A percentile compares a stretch with the other conserved stretches of the same genome.
These are phyloP conservation scores for Quadriops clusia DNA, from an alignment of 2,888 invertebrate genomes.

Conservation along the genomic window DNA sequence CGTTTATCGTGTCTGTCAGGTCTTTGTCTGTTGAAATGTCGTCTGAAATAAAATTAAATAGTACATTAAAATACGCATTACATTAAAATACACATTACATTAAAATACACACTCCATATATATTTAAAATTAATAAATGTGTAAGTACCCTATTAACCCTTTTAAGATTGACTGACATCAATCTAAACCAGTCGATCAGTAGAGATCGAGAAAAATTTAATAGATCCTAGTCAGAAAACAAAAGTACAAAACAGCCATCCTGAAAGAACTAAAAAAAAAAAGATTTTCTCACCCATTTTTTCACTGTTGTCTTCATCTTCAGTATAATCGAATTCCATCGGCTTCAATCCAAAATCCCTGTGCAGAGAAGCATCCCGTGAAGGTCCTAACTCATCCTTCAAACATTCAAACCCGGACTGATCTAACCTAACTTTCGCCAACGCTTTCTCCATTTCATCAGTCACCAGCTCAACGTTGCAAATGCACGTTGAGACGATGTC, in stretches of 20 bases:
- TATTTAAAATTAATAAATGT: not conserved
- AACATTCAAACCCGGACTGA: conserved; percentile 53
- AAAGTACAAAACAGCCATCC: too few relatives aligned
- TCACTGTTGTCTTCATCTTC: conserved; percentile 31
- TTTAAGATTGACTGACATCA: not conserved
- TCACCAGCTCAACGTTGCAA: conserved; percentile 62
- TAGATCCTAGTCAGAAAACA: too few relatives aligned
- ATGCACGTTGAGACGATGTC: conserved; percentile 74
- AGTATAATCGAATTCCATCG: conserved; percentile 24
- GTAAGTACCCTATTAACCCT: not conserved
- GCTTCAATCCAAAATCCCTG: conserved; percentile 44
- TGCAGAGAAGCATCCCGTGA: conserved; percentile 62
- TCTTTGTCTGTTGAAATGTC: conserved; percentile 27
- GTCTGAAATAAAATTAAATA: conserved; percentile 2
- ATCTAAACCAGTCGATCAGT: not conserved
- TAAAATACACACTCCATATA: conserved; percentile 2
- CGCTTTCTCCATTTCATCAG: conserved; percentile 60
- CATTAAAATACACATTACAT: conserved; percentile 5
- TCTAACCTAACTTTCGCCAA: conserved; percentile 50
- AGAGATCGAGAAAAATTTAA: too few relatives aligned
- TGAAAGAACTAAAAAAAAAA: not conserved
- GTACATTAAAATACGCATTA: conserved; percentile 2
- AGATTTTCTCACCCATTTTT: conserved; percentile 22
- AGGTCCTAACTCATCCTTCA: conserved; percentile 62
- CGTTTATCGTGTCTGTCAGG: conserved; percentile 26